Conservation (phyloP, 2,113 vertebrate species). For the Hippocampus guttulatus region DNA sequence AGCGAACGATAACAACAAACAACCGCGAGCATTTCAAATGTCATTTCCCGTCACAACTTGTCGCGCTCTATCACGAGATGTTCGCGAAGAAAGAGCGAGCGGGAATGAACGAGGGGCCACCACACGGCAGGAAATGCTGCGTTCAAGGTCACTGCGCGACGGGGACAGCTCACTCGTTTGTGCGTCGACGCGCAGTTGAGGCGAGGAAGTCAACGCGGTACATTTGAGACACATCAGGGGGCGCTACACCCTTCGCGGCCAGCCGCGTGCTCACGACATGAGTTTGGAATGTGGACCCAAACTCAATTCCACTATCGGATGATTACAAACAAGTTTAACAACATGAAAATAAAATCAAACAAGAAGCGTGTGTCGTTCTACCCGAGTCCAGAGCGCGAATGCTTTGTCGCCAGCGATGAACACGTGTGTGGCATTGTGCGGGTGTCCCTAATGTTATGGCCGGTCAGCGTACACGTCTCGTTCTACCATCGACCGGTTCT, state of each 20-base stretch:
- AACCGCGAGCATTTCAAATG: not conserved
- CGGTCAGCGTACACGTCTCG: not conserved
- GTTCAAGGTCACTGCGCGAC: not conserved
- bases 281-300: not conserved
- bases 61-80: no score
- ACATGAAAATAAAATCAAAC: no score
- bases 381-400: not conserved
- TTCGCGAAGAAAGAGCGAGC: not conserved
- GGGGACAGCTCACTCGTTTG: not conserved
- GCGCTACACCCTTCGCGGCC: conserved; percentile 12
- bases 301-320: not conserved
- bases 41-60: not conserved
- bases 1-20: not conserved
- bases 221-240: conserved; percentile 18
- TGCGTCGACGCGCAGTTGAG: not conserved
- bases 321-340: no score
- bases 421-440: not conserved
- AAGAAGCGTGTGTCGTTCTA: no score
- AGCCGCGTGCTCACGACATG: not conserved
- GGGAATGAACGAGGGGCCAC: not conserved
- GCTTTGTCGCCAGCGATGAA: not conserved
- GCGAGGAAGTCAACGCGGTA: not conserved
- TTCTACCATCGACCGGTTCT: not conserved
- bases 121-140: not conserved
- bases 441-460: not conserved